Conservation (phyloP, 2,113 vertebrate genomes). For the Gambusia holbrooki region DNA sequence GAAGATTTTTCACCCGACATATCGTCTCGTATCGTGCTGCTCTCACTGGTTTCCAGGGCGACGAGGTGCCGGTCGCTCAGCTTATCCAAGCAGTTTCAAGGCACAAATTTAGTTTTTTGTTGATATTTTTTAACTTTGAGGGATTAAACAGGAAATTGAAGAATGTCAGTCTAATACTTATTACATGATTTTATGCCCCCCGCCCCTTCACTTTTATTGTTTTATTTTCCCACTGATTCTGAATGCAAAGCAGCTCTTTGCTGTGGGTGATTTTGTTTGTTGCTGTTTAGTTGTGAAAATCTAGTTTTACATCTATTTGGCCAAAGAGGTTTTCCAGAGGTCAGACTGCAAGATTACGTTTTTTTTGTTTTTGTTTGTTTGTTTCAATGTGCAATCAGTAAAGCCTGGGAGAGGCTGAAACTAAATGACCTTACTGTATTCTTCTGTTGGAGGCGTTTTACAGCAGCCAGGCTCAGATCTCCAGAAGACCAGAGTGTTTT, state of each 20-base stretch:
- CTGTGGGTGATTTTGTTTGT: background rate
- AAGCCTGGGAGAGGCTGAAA: slow-evolving; percentile 8
- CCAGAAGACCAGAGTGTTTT: background rate
- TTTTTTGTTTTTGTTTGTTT: background rate
- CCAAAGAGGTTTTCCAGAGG: slow-evolving; percentile 39
- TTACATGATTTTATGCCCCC: slow-evolving; percentile 18
- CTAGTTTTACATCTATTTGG: slow-evolving; percentile 24
- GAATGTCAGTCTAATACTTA: slow-evolving; percentile 54
- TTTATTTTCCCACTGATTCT: background rate
- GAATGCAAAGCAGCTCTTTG: background rate
- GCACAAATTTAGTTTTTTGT: slow-evolving; percentile 7
- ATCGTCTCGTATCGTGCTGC: slow-evolving; percentile 37
- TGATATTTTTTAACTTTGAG: background rate
- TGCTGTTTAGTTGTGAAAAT: background rate
- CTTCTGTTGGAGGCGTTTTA: background rate
- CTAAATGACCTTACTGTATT: slow-evolving; percentile 6
- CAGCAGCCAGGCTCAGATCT: background rate
- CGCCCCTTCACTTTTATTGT: background rate
- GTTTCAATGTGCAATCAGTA: slow-evolving; percentile 56
- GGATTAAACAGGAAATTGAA: slow-evolving; percentile 46
- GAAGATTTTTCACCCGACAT: slow-evolving; percentile 35
- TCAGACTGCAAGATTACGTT: background rate
- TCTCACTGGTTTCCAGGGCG: slow-evolving; percentile 12
- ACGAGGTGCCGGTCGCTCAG: slow-evolving; percentile 34
- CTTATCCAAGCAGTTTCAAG: slow-evolving; percentile 24